Conservation (phyloP, 2,888 invertebrate genomes). For the Blastobasis adustella region DNA sequence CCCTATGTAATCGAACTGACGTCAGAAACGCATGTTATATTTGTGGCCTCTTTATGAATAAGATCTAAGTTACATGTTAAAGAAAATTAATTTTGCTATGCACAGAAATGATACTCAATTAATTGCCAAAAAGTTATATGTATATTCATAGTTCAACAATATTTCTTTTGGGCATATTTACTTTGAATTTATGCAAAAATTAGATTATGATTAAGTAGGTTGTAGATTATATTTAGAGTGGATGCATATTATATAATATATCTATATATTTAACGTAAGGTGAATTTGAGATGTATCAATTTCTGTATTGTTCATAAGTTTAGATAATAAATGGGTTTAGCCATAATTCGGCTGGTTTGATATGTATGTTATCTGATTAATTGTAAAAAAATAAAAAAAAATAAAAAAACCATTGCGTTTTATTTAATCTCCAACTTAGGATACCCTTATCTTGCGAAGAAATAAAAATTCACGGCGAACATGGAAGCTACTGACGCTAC, state of each 20-base stretch:
- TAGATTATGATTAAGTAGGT: conserved; percentile 74
- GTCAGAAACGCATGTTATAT: conserved; percentile 74
- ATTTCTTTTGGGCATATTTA: conserved; percentile 76
- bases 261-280: conserved; percentile 70
- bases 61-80: conserved; percentile 75
- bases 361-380: conserved; percentile 75
- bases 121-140: conserved; percentile 76
- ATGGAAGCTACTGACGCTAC: too few species aligned
- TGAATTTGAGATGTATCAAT: conserved; percentile 75
- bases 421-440: conserved; percentile 38
- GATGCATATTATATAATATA: conserved; percentile 72
- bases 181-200: conserved; percentile 74
- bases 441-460: too few species aligned
- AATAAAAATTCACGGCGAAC: too few species aligned
- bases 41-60: conserved; percentile 75
- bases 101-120: conserved; percentile 77
- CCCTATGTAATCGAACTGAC: conserved; percentile 75
- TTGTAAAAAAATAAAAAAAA: conserved; percentile 69
- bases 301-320: conserved; percentile 75
- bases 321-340: conserved; percentile 76
- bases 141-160: conserved; percentile 75
- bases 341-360: conserved; percentile 75
- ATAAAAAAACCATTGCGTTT: conserved; percentile 48
- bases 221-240: conserved; percentile 74
- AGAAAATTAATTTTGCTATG: conserved; percentile 75